These are phyloP conservation scores for Pogoniulus pusillus DNA, from an alignment of 2,797 vertebrate species.

Conservation along the genomic window DNA sequence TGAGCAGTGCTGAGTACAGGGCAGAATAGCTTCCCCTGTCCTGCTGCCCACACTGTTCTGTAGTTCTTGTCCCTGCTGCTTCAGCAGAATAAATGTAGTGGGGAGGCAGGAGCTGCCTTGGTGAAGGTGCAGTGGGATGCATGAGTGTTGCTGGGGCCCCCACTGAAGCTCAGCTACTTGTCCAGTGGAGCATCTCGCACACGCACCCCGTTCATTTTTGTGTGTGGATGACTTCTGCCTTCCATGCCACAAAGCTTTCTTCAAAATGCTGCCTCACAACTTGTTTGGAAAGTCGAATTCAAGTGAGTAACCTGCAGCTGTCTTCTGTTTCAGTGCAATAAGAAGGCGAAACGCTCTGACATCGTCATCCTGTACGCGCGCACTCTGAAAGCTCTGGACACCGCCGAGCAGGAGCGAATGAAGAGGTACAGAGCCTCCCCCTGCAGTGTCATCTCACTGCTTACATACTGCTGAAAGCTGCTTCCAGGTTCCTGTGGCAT, in stretches of 20 bases:
- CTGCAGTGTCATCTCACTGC: background rate
- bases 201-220: background rate
- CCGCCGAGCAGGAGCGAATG: constrained; percentile 87
- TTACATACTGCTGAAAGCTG: background rate
- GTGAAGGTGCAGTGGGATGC: background rate
- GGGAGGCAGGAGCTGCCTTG: background rate
- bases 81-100: background rate
- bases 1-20: no score
- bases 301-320: background rate
- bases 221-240: background rate
- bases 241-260: background rate
- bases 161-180: no score
- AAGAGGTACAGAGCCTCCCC: constrained; percentile 79
- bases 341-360: constrained; percentile 90
- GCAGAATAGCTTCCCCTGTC: no score
- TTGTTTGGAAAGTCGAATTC: background rate
- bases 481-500: background rate
- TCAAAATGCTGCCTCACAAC: background rate
- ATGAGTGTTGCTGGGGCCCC: background rate
- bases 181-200: background rate
- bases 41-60: no score
- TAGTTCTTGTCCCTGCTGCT: background rate
- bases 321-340: constrained; percentile 87
- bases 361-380: constrained; percentile 91
- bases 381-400: constrained; percentile 88